A percentile compares a stretch with the other conserved stretches of the same genome.
Conservation (phyloP, 2,888 invertebrate genomes). For the Acanthopleura granulata region DNA sequence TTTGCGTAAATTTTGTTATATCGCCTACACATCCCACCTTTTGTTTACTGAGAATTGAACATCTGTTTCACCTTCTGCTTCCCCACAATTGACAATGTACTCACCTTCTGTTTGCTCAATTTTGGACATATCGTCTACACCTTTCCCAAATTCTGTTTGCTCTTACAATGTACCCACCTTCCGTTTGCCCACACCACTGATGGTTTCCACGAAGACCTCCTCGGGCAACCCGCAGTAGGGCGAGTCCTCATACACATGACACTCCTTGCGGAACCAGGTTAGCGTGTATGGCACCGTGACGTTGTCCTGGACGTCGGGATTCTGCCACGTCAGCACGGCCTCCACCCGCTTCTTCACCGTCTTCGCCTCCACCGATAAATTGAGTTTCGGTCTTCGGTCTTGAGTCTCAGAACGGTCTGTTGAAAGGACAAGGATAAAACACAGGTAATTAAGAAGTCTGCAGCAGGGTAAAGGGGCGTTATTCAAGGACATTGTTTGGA, state of each 20-base stretch:
- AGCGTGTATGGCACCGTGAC: slow-evolving; percentile 30
- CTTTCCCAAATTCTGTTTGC: not conserved
- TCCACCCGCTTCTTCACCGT: slow-evolving; percentile 26
- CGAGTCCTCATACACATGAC: slow-evolving; percentile 31
- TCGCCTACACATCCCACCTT: no score
- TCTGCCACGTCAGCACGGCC: slow-evolving; percentile 29
- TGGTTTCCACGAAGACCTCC: slow-evolving; percentile 30
- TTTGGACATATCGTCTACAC: no score
- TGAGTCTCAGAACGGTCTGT: not conserved
- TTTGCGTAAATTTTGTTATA: no score
- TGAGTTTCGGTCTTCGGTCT: not conserved
- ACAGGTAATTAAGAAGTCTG: no score
- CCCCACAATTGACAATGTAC: no score
- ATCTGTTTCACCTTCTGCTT: no score
- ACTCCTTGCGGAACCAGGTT: slow-evolving; percentile 39
- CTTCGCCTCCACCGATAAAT: slow-evolving; percentile 27
- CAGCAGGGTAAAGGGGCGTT: no score
- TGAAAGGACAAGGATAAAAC: no score
- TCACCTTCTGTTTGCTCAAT: no score
- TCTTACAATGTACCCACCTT: not conserved
- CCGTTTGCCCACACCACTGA: not conserved
- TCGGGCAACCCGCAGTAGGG: slow-evolving; percentile 37
- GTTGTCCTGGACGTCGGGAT: slow-evolving; percentile 22
- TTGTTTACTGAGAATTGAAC: no score
- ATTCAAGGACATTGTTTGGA: no score